Evolutionary conservation across 1,140 invertebrate species (phyloP), one percentile per base, ranked within the genome.

Genomic region (Drosophila dunni): DNA sequence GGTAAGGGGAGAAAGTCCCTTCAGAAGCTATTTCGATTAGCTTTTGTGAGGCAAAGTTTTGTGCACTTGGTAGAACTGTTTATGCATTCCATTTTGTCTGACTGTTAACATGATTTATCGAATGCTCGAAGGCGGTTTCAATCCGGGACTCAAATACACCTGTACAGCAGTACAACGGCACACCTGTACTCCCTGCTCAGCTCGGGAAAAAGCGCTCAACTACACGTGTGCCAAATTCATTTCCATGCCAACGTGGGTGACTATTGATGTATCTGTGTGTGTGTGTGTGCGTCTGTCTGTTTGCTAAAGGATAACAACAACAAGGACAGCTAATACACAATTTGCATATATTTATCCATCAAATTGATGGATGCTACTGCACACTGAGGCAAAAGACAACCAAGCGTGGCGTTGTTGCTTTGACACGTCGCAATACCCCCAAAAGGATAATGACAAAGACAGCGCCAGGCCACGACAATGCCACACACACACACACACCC

Each of bases 281-380:
- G 33, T 50, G 8, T 56, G 48, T 57, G 73, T 24, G 57, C 53
- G 75, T 78, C 63, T 60, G 72, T 65, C 54, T 88, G 83, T 89
- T 89, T 89, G 85, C 84, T 78, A 89, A 89, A 89, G 84, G 85
- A 89, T 89, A 89, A 89, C 85, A 89, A 48, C 82, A 89, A 86
- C 86, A 86, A 80, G 79, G 78, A 82, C 73, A 80, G 90, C 90
- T 91, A 91, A 91, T 91, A 91, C 90, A 91, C 90, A 91, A 91
- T 91, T 91, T 91, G 90, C 90, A 91, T 91, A 91, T 91, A 91
- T 91, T 91, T 91, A 91, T 91, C 90, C 90, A 91, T 91, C 90
- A 91, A 91, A 91, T 91, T 91, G 90, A 91, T 91, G 90, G 89
- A 91, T 91, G 89, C 89, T 89, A 91, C 83, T 88, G 83, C 84